phyloP scores from a whole-genome alignment of 2,113 vertebrate genomes.

The Phalacrocorax carbo region DNA sequence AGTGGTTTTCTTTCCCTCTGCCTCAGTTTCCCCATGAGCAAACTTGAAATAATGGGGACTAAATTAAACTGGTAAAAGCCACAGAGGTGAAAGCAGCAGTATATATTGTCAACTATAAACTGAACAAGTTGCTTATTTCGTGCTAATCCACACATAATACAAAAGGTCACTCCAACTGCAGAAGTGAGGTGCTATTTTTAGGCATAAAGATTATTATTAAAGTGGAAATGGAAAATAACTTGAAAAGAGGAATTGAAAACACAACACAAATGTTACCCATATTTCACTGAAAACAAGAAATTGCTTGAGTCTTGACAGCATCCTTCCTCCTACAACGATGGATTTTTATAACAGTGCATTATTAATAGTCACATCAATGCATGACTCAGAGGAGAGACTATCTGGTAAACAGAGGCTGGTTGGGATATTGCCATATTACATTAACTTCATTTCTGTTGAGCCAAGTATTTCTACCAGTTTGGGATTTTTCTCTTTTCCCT shows the following conservation, averaged over 20 bases:
- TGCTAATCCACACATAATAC: neutral
- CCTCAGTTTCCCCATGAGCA: neutral
- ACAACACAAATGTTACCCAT: neutral
- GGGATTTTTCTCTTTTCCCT: neutral
- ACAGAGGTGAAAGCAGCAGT: neutral
- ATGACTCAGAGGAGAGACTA: neutral
- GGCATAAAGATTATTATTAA: neutral
- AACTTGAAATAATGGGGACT: neutral
- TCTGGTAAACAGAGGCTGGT: neutral
- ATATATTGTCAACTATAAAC: neutral
- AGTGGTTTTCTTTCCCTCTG: neutral
- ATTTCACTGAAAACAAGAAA: conserved; percentile 9
- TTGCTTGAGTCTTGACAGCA: neutral
- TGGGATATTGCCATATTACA: neutral
- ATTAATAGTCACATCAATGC: neutral
- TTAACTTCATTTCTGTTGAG: neutral
- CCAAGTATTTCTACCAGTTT: neutral
- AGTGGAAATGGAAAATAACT: neutral
- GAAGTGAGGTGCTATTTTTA: neutral
- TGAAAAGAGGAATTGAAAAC: neutral
- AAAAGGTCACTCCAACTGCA: neutral
- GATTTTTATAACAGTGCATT: neutral
- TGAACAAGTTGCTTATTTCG: neutral
- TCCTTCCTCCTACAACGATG: neutral
- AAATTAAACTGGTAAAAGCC: neutral